A percentile compares a stretch with the other conserved stretches of the same genome.
Evolutionary conservation across 2,113 vertebrate species (phyloP).

Genomic region (Symphodus melops): DNA sequence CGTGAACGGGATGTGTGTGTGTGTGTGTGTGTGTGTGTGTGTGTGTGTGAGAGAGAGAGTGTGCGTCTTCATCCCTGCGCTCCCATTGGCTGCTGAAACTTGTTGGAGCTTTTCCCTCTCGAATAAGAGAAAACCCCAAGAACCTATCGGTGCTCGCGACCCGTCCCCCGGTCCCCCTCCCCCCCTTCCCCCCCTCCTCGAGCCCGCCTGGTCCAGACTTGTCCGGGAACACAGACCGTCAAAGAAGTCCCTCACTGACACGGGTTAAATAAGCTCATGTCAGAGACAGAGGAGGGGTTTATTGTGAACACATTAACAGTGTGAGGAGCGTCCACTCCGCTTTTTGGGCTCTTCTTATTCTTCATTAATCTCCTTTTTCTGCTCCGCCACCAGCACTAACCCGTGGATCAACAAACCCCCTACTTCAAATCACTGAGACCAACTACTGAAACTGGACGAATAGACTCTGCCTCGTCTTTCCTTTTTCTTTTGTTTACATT

Average conservation of each 20-base stretch:
- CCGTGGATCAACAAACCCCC: slow-evolving; percentile 25
- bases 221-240: slow-evolving; percentile 19
- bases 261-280: slow-evolving; percentile 40
- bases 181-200: slow-evolving; percentile 19
- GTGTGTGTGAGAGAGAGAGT: slow-evolving; percentile 9
- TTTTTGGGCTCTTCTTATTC: slow-evolving; percentile 25
- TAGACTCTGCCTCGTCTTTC: slow-evolving; percentile 39
- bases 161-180: slow-evolving; percentile 39
- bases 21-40: slow-evolving; percentile 16
- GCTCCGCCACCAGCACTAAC: not conserved
- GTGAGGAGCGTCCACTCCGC: slow-evolving; percentile 43
- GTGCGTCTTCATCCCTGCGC: not conserved
- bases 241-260: slow-evolving; percentile 12
- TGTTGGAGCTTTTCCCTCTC: slow-evolving; percentile 77
- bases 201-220: slow-evolving; percentile 72
- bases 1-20: not conserved
- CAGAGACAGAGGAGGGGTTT: slow-evolving; percentile 3
- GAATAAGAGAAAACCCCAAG: slow-evolving; percentile 84
- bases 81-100: slow-evolving; percentile 83
- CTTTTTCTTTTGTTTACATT: not conserved
- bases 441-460: slow-evolving; percentile 44
- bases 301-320: slow-evolving; percentile 25
- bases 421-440: slow-evolving; percentile 24
- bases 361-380: slow-evolving; percentile 30
- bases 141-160: slow-evolving; percentile 84